A percentile compares a stretch with the other conserved stretches of the same genome.
Evolutionary conservation across 2,888 invertebrate species (phyloP).

Genomic region (Melieria picta): DNA sequence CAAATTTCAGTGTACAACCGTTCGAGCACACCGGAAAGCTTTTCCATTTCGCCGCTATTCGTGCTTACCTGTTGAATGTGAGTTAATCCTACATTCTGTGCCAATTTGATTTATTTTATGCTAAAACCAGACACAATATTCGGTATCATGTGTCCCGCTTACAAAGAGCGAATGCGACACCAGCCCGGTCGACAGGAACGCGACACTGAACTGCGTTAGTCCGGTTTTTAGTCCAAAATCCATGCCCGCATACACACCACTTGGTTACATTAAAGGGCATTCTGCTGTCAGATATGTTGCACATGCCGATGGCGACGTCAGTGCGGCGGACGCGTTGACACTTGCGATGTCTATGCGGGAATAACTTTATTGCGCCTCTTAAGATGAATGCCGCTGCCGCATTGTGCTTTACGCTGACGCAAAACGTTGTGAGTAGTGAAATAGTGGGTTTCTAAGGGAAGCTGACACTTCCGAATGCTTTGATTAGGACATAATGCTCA

Average conservation of each 20-base stretch:
- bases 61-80: too few relatives aligned
- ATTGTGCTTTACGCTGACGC: not conserved
- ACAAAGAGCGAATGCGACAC: not conserved
- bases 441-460: too few relatives aligned
- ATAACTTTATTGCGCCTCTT: conserved; percentile 25
- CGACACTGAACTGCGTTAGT: conserved; percentile 9
- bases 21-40: too few relatives aligned
- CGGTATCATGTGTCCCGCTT: conserved; percentile 5
- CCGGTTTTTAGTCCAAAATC: conserved; percentile 11
- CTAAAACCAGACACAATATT: not conserved
- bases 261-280: conserved; percentile 61
- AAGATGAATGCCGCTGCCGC: conserved; percentile 21
- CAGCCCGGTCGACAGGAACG: not conserved
- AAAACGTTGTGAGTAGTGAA: too few relatives aligned
- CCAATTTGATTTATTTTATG: not conserved
- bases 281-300: conserved; percentile 55
- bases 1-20: too few relatives aligned
- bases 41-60: too few relatives aligned
- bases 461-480: too few relatives aligned
- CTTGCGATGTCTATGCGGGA: conserved; percentile 37
- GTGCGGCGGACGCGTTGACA: conserved; percentile 52
- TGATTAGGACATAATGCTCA: too few relatives aligned
- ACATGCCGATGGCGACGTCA: conserved; percentile 35
- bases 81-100: not conserved
- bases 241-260: conserved; percentile 22